These are phyloP conservation scores for Cerceris ruficornis DNA, from an alignment of 2,888 invertebrate species.

Conservation along the genomic window DNA sequence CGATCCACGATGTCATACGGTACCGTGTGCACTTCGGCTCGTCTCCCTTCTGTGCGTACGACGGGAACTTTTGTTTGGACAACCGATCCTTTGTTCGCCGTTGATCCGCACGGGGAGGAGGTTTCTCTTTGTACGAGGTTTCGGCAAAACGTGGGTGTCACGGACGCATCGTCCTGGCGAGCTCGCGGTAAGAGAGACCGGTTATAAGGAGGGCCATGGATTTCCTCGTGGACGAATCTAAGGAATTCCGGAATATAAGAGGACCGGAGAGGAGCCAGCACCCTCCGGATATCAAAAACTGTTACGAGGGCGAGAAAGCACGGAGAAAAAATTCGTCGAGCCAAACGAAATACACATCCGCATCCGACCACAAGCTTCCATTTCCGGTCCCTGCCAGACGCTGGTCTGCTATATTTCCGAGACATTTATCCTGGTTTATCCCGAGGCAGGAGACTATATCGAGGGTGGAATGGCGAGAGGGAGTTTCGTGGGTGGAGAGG, in stretches of 20 bases:
- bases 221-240: conserved; percentile 12
- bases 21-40: conserved; percentile 28
- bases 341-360: conserved; percentile 83
- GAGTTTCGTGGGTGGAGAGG: conserved; percentile 11
- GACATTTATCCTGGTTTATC: conserved; percentile 84
- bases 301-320: conserved; percentile 68
- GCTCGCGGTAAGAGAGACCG: too few species aligned
- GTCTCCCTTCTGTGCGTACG: conserved; percentile 38
- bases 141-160: conserved; percentile 43
- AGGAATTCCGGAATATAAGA: conserved; percentile 35
- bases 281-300: conserved; percentile 80
- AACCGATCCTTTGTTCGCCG: conserved; percentile 58
- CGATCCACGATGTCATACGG: conserved; percentile 26
- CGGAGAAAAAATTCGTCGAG: conserved; percentile 74
- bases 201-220: conserved; percentile 1
- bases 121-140: conserved; percentile 23
- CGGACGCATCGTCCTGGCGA: conserved; percentile 18
- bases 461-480: conserved; percentile 27
- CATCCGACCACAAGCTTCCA: conserved; percentile 84
- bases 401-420: conserved; percentile 83
- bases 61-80: conserved; percentile 61
- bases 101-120: conserved; percentile 53
- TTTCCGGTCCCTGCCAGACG: conserved; percentile 82
- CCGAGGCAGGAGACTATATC: conserved; percentile 65
- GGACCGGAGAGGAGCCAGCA: conserved; percentile 26